These are phyloP conservation scores for Paramisgurnus dabryanus DNA, from an alignment of 2,113 vertebrate species.

Conservation along the genomic window DNA sequence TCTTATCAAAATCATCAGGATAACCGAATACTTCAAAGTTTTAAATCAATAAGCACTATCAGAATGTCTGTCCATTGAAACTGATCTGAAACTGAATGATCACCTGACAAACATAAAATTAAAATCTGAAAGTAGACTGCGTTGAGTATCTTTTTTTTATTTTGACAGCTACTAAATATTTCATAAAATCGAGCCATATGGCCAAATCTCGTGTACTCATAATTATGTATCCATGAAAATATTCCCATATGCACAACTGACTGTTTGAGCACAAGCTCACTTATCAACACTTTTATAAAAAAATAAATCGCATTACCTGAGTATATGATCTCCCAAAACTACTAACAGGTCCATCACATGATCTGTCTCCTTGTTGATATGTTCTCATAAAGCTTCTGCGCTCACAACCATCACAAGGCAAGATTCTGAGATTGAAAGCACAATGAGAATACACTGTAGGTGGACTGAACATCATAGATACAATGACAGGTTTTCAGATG, in stretches of 20 bases:
- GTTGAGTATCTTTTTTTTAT: not conserved
- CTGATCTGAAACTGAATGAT: no score
- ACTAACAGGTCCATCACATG: constrained; percentile 64
- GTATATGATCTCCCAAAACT: constrained; percentile 64
- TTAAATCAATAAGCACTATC: no score
- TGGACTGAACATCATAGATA: constrained; percentile 20
- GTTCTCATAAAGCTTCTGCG: constrained; percentile 28
- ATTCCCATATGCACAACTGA: not conserved
- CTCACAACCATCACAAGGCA: constrained; percentile 37
- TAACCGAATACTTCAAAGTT: not conserved
- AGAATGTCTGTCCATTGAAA: not conserved
- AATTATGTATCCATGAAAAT: not conserved
- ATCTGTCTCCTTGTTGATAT: constrained; percentile 34
- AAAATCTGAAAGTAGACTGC: not conserved
- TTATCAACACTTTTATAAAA: constrained; percentile 57
- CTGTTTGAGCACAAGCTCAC: constrained; percentile 62
- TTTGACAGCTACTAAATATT: not conserved
- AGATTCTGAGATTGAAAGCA: constrained; percentile 17
- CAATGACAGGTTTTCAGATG: constrained; percentile 52
- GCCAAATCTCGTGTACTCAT: not conserved
- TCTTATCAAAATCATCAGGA: not conserved
- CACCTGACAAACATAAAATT: not conserved
- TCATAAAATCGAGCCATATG: not conserved
- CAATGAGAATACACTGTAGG: not conserved
- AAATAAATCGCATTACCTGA: constrained; percentile 65